phyloP scores from a whole-genome alignment of 2,888 invertebrate genomes.

The Rhagophthalmus giganteus region DNA sequence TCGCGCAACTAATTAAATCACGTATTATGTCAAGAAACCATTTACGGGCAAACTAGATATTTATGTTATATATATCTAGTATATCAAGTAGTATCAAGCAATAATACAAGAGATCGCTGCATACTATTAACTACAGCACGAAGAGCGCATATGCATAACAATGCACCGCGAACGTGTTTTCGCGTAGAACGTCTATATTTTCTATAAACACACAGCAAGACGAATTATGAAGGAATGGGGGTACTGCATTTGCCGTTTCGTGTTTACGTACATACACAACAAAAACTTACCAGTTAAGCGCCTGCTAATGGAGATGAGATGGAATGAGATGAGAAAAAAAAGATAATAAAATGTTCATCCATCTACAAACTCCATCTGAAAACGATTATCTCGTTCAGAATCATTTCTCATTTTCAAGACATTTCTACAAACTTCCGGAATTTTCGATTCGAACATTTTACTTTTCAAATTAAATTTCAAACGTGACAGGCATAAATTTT shows the following conservation, averaged over 20 bases:
- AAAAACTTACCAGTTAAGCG: slow-evolving; percentile 29
- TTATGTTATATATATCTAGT: too few relatives aligned
- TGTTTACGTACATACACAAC: slow-evolving; percentile 25
- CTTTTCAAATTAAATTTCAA: slow-evolving; percentile 39
- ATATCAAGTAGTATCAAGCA: slow-evolving; percentile 5
- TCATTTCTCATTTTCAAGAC: slow-evolving; percentile 42
- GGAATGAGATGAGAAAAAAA: too few relatives aligned
- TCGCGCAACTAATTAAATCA: not conserved
- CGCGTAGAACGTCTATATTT: too few relatives aligned
- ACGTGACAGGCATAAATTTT: slow-evolving; percentile 36
- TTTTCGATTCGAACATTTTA: slow-evolving; percentile 38
- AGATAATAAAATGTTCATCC: slow-evolving; percentile 40
- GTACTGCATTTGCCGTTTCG: slow-evolving; percentile 31
- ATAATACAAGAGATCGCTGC: slow-evolving; percentile 2
- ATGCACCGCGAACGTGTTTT: slow-evolving; percentile 1
- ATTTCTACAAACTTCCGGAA: slow-evolving; percentile 37
- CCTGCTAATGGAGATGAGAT: slow-evolving; percentile 38
- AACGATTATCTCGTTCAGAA: slow-evolving; percentile 42
- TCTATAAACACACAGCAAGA: slow-evolving; percentile 9
- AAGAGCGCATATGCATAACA: slow-evolving; percentile 3
- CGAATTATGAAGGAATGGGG: slow-evolving; percentile 17
- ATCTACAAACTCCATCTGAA: slow-evolving; percentile 14
- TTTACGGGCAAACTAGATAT: too few relatives aligned
- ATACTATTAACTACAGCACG: not conserved
- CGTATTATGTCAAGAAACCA: too few relatives aligned